A percentile compares a stretch with the other conserved stretches of the same genome.
Conservation (phyloP, 2,113 vertebrate genomes). For the Festucalex cinctus region DNA sequence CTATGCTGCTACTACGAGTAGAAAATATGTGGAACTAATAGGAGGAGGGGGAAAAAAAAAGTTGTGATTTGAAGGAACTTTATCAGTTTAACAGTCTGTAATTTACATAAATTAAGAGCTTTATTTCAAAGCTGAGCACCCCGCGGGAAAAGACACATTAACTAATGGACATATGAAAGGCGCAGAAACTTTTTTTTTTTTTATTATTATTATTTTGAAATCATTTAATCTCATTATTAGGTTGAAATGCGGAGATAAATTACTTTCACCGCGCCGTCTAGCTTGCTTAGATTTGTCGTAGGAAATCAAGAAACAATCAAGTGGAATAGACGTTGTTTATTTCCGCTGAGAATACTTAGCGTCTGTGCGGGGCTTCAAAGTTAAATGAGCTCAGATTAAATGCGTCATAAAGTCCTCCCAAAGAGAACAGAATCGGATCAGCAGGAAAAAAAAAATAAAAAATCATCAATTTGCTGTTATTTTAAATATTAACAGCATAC, state of each 20-base stretch:
- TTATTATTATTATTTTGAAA: background rate
- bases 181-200: background rate
- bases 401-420: slow-evolving; percentile 22
- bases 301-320: slow-evolving; percentile 47
- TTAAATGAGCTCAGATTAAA: slow-evolving; percentile 22
- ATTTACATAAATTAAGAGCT: slow-evolving; percentile 2
- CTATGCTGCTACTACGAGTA: background rate
- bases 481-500: background rate
- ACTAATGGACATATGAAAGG: slow-evolving; percentile 2
- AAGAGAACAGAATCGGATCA: background rate
- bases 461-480: slow-evolving; percentile 3
- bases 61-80: background rate
- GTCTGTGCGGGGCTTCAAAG: slow-evolving; percentile 32
- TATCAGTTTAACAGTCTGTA: background rate
- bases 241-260: slow-evolving; percentile 14
- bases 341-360: slow-evolving; percentile 14
- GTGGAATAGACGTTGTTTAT: slow-evolving; percentile 39
- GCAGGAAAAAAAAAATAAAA: slow-evolving; percentile 4
- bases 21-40: slow-evolving; percentile 1
- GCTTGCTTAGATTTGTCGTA: slow-evolving; percentile 24
- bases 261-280: slow-evolving; percentile 23
- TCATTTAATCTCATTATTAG: background rate
- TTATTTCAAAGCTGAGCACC: background rate
- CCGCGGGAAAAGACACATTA: background rate
- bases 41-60: background rate